A percentile compares a stretch with the other conserved stretches of the same genome.
phyloP scores from a whole-genome alignment of 2,797 vertebrate genomes.

The Lycodopsis pacificus region DNA sequence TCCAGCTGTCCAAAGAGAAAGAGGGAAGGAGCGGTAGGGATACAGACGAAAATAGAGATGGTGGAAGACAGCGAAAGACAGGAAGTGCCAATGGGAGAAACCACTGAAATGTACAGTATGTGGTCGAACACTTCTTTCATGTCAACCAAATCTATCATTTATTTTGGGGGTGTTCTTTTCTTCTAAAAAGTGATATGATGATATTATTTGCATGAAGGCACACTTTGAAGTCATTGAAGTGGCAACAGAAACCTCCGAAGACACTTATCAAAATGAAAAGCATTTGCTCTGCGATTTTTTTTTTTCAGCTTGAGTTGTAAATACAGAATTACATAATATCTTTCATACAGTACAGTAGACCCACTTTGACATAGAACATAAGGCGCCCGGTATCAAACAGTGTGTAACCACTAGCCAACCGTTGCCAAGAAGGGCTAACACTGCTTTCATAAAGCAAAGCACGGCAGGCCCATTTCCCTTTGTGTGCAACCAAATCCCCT shows the following conservation, averaged over 20 bases:
- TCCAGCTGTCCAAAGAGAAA: constrained; percentile 73
- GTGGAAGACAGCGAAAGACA: constrained; percentile 12
- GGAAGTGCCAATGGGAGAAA: not conserved
- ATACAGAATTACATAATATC: constrained; percentile 22
- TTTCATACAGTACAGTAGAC: constrained; percentile 28
- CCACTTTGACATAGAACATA: constrained; percentile 22
- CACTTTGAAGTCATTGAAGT: not conserved
- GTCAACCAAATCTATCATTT: not conserved
- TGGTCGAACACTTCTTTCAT: not conserved
- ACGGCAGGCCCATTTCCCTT: constrained; percentile 61
- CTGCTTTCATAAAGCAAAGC: constrained; percentile 68
- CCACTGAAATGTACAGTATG: constrained; percentile 5
- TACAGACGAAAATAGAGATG: constrained; percentile 35
- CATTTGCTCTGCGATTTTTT: not conserved
- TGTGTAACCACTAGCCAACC: constrained; percentile 37
- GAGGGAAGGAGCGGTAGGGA: constrained; percentile 26
- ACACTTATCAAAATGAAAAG: not conserved
- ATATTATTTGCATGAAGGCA: not conserved
- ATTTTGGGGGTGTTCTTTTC: not conserved
- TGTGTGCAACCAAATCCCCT: constrained; percentile 78
- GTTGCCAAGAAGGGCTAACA: constrained; percentile 66
- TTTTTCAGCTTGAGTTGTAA: not conserved
- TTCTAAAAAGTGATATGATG: not conserved
- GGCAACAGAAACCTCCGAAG: not conserved
- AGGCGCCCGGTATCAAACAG: constrained; percentile 44